A percentile compares a stretch with the other conserved stretches of the same genome.
Conservation (phyloP, 2,797 vertebrate species). For the Dryobates pubescens region DNA sequence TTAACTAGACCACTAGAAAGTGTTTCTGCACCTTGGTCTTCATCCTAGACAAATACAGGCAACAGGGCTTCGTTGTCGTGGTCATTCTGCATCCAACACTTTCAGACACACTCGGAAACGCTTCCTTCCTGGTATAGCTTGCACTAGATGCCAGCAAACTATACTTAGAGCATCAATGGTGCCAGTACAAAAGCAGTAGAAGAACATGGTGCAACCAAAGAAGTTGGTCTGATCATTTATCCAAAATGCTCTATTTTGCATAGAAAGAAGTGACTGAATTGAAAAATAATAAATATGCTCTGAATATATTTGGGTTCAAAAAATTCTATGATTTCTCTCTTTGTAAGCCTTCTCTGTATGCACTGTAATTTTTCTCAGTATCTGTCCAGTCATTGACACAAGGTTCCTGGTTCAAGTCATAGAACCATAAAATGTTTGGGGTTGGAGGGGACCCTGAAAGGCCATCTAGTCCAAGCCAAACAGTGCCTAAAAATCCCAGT, state of each 20-base stretch:
- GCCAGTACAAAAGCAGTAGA: not conserved
- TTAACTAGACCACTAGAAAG: not conserved
- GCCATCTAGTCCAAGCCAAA: no score
- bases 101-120: not conserved
- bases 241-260: not conserved
- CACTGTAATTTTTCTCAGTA: not conserved
- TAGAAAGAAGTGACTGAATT: accelerated
- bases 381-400: not conserved
- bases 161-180: not conserved
- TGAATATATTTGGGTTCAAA: not conserved
- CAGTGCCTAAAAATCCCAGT: not conserved
- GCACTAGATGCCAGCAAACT: not conserved
- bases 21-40: not conserved
- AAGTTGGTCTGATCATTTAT: not conserved
- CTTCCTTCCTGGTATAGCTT: not conserved
- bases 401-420: not conserved
- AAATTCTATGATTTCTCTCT: not conserved
- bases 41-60: accelerated
- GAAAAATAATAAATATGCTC: not conserved
- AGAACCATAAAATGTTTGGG: no score
- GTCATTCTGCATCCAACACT: not conserved
- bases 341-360: not conserved
- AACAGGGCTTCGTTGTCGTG: accelerated
- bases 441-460: no score
- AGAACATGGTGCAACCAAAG: not conserved